Evolutionary conservation across 1,140 invertebrate genomes (phyloP), one percentile per base, ranked within the genome.

Genomic region (Augochlora pura): DNA sequence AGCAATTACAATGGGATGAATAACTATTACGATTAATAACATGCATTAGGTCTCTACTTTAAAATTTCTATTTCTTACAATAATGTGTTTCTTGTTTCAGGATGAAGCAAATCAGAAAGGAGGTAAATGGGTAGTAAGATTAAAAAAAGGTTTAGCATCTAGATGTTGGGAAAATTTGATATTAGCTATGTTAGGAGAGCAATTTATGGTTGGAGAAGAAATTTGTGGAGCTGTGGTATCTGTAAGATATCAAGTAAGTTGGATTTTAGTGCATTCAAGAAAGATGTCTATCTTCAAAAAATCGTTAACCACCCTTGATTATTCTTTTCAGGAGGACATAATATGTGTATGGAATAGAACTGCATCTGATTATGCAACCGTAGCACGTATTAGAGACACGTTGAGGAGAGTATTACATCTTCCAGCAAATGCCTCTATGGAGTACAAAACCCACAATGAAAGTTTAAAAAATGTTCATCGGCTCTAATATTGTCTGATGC

Each of bases 181-280:
- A 86, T 95, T 99, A 93, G 99, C 99, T 72, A 99, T 99, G 96
- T 93, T 98, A 84, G 98, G 98, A 18, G 99, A 99, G 93, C 99
- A 99, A 94, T 99, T 99, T 94, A 97, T 99, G 95, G 98, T 99
- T 9, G 98, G 98, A 12, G 97, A 99, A 85, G 99, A 99, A 94
- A 98, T 99, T 84, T 99, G 99, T 94, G 99, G 99, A 4, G 97
- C 98, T 80, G 99, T 99, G 68, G 96, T 99, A 84, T 99, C 98
- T 65, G 96, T 99, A 87, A 95, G 98, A 87, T 98, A 96, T 94
- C 97, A 97, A 95, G 97, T 97, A 93, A 90, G 72, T 69, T 70
- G 25, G 42, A 65, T 60, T 72, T 82, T 63, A 38, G 23, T 66
- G 49, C 23, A 21, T 69, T 42, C 49, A 57, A 63, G 3, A 73